Base-by-base conservation (phyloP, 2,888 invertebrate genomes). In the Neoaliturus tenellus region DNA sequence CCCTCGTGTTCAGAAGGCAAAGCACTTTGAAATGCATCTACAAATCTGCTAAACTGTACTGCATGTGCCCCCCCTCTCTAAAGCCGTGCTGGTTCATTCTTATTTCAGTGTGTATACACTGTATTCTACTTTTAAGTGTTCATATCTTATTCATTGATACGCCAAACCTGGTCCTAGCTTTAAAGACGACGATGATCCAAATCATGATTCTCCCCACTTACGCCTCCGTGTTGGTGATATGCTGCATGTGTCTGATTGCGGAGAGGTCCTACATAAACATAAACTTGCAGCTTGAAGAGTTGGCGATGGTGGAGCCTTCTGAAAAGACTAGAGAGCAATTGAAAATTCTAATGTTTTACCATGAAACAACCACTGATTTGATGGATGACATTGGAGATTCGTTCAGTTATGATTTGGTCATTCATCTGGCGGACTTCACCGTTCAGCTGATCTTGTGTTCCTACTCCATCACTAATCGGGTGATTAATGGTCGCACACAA, bases 221-320 rank as follows among this genome's bases (percentile, higher is more conserved):
- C 28, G 35, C 69, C 8, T 33, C 69, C 8, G 35, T 33, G 20
- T 20, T 69, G 1, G 10, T 69, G 20, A 35, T 69, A 5, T 69
- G 69, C 69, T 69, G 35, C 39, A 3, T 69, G 39, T 69, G 69
- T 17, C 69, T 69, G 4, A 20, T 69, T 8, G 69, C 23, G n/a
- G 69, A 69, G 20, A 69, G 69, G 35, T 33, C 69, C 39, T 69
- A 69, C 69, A 39, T 33, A n/a, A 39, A 17, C 39, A 69, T 69
- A 2, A 69, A 69, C 31, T 39, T 3, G 1, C n/a, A 69, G 23
- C 12, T 69, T n/a, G 20, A 35, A 20, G 20, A 35, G 69, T 20
- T 69, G 8, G 8, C 20, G 2, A 1, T 12, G 39, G 20, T 23
- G 6, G 35, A 69, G 20, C 69, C 69, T 20, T 69, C 69, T n/a